Percentiles rank a stretch among this genome's conserved stretches.
Evolutionary conservation across 2,113 vertebrate species (phyloP).

Genomic region (Notothenia rossii): DNA sequence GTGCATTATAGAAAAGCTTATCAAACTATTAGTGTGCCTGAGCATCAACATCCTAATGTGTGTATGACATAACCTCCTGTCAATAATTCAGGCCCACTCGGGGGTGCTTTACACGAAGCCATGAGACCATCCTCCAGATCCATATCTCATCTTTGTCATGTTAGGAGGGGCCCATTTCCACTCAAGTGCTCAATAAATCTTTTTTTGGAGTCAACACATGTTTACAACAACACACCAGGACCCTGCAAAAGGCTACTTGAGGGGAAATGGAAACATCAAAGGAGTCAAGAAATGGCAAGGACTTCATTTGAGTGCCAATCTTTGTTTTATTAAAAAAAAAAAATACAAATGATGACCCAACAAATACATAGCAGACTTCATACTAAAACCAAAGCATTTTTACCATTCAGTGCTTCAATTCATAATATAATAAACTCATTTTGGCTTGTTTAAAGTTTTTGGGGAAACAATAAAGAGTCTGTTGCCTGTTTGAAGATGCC

Average conservation of each 20-base stretch:
- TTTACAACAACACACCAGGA: background rate
- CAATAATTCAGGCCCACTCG: background rate
- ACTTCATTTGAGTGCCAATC: conserved; percentile 62
- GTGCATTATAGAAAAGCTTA: background rate
- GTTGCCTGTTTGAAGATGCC: conserved; percentile 24
- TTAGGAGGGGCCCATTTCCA: background rate
- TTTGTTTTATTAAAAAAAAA: conserved; percentile 88
- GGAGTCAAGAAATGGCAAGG: conserved; percentile 2
- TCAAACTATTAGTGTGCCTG: background rate
- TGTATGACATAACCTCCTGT: background rate
- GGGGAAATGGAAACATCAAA: background rate
- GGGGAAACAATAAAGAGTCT: conserved; percentile 44
- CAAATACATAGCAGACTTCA: conserved; percentile 78
- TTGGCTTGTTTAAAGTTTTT: conserved; percentile 66
- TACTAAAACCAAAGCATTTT: conserved; percentile 64
- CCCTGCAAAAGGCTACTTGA: background rate
- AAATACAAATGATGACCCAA: conserved; percentile 85
- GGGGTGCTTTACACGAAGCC: background rate
- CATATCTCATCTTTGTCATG: conserved; percentile 3
- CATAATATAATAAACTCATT: conserved; percentile 45
- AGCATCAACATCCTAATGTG: background rate
- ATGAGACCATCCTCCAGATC: conserved; percentile 14
- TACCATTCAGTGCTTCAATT: conserved; percentile 61
- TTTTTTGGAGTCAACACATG: background rate
- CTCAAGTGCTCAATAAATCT: background rate